Evolutionary conservation across 2,113 vertebrate species (phyloP), one percentile per base, ranked within the genome.

Genomic region (Bambusicola thoracicus): DNA sequence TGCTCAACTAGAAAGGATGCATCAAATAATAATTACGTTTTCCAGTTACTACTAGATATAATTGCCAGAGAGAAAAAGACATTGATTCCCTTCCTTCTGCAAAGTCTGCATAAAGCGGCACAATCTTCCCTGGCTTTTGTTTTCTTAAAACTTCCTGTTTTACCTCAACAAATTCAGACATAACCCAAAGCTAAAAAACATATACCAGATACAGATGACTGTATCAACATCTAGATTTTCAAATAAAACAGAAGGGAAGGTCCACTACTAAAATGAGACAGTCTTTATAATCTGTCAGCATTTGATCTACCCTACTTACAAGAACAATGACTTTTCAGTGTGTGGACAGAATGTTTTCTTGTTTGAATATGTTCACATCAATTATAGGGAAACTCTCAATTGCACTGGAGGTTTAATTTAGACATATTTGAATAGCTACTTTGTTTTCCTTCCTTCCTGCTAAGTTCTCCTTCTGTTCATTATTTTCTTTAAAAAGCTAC

Each of bases 11-110:
- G 34, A 70, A 85, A 75, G 81, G 59, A 11, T 51, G 8, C 41
- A 67, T 91, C 41, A 90, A 92, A 81, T 81, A 85, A 67, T 90
- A 90, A 78, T 74, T 58, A 30, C 3, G 0, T 83, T 92, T 93
- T 22, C 38, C 10, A 81, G 13, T 91, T 43, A 78, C 43, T 88
- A 13, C 51, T 85, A 48, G 25, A 65, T 68, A 11, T 72, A 59
- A 81, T 68, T 56, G 62, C 8, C 43, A 84, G 30, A 90, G 48
- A 77, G n/a, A 74, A 90, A 90, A 94, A 30, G 46, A 30, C 14
- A 82, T 69, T 6, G 0, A 1, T 89, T 89, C 8, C 3, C 16
- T 74, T 84, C 32, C 32, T 55, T 48, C 73, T 58, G 38, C 41
- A 11, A 74, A 77, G 38, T 65, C 48, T 4, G 0, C 27, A 10